A percentile compares a stretch with the other conserved stretches of the same genome.
Conservation (phyloP, 2,797 vertebrate species). For the Fringilla coelebs region DNA sequence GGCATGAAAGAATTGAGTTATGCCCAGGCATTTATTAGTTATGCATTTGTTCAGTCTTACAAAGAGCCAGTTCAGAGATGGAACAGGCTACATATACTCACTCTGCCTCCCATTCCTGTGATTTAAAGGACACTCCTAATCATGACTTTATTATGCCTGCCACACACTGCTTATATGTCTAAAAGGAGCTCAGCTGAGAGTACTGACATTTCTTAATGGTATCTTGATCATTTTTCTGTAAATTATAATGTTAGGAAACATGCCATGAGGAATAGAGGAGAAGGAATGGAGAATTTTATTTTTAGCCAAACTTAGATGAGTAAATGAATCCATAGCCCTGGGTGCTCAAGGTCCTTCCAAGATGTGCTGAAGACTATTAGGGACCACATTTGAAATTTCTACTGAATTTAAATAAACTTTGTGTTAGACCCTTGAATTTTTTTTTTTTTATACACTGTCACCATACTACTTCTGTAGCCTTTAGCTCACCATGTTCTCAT, state of each 20-base stretch:
- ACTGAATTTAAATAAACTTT: not conserved
- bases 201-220: constrained; percentile 49
- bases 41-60: not conserved
- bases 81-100: not conserved
- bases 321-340: not conserved
- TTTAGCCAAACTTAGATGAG: not conserved
- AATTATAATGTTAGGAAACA: constrained; percentile 17
- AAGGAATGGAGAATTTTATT: not conserved
- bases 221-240: constrained; percentile 39
- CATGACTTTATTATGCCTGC: not conserved
- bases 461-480: not conserved
- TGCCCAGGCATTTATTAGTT: not conserved
- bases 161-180: not conserved
- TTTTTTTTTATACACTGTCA: not conserved
- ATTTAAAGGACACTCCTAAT: constrained; percentile 50
- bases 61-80: not conserved
- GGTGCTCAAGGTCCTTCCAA: not conserved
- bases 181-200: constrained; percentile 20
- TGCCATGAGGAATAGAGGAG: not conserved
- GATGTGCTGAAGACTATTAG: not conserved
- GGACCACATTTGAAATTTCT: not conserved
- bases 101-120: not conserved
- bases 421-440: not conserved
- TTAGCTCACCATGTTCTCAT: not conserved
- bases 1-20: constrained; percentile 4